phyloP scores from a whole-genome alignment of 2,888 invertebrate species.

The Hyalella azteca region DNA sequence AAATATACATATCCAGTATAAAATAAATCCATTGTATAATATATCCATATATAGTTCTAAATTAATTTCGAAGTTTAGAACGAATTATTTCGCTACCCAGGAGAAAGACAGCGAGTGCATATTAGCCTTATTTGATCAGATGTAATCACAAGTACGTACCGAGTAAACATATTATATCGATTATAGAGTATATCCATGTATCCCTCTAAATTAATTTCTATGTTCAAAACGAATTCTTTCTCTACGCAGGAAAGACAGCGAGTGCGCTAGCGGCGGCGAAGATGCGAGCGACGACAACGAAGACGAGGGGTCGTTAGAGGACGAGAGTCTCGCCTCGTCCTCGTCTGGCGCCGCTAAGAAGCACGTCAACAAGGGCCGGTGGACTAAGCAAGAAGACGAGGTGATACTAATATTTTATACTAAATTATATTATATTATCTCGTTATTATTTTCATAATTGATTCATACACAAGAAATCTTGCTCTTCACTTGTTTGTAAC shows the following conservation, averaged over 20 bases:
- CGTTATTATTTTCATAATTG: too few species aligned
- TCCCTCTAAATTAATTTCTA: background rate
- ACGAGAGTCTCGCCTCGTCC: constrained; percentile 38
- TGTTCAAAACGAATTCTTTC: background rate
- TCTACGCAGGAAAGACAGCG: constrained; percentile 37
- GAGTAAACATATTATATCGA: background rate
- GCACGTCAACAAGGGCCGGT: constrained; percentile 57
- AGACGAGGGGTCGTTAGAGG: constrained; percentile 52
- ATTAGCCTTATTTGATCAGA: background rate
- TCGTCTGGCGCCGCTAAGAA: constrained; percentile 46
- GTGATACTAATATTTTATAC: too few species aligned
- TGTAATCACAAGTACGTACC: background rate
- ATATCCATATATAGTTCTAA: background rate
- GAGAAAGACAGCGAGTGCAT: background rate
- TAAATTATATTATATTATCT: too few species aligned
- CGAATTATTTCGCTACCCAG: background rate
- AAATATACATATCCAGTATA: too few species aligned
- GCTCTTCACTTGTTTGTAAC: too few species aligned
- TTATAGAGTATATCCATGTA: background rate
- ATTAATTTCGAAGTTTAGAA: background rate
- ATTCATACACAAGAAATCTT: too few species aligned
- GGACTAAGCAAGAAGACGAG: constrained; percentile 58
- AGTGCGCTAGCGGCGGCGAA: constrained; percentile 50
- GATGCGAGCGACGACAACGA: constrained; percentile 53
- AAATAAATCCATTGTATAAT: too few species aligned